These are phyloP conservation scores for Eidolon dupreanum DNA, from an alignment of 2,797 vertebrate genomes.

Conservation along the genomic window DNA sequence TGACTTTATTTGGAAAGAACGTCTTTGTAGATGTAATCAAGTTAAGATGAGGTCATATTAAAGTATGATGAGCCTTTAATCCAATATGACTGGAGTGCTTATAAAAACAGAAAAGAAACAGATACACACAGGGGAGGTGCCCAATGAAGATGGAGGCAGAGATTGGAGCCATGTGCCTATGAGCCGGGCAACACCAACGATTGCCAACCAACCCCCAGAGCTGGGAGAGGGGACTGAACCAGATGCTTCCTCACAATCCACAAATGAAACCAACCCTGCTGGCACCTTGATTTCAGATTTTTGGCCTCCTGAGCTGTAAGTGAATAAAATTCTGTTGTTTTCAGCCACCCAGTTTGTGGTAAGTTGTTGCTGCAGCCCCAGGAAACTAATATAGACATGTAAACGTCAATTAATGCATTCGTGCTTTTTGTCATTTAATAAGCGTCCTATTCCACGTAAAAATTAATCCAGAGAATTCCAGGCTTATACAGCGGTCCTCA, in stretches of 20 bases:
- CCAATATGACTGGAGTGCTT: rapidly evolving
- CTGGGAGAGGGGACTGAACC: background rate
- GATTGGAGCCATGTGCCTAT: rapidly evolving
- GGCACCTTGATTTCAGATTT: background rate
- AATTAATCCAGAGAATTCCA: background rate
- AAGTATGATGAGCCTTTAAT: background rate
- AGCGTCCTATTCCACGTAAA: background rate
- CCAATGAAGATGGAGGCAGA: rapidly evolving
- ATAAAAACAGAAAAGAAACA: background rate
- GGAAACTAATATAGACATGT: background rate
- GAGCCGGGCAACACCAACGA: rapidly evolving
- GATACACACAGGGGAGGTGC: too few species aligned
- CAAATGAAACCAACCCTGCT: background rate
- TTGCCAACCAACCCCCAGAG: rapidly evolving
- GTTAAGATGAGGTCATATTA: background rate
- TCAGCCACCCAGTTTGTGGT: background rate
- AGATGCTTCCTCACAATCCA: background rate
- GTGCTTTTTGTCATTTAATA: background rate
- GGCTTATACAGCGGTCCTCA: background rate
- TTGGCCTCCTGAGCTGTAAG: background rate
- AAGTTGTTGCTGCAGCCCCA: background rate
- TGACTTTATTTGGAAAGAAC: background rate
- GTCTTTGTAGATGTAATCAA: background rate
- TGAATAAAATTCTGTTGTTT: background rate
- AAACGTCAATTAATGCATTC: too few species aligned